Evolutionary conservation across 2,888 invertebrate species (phyloP), one percentile per base, ranked within the genome.

Genomic region (Andrena trimmerana): DNA sequence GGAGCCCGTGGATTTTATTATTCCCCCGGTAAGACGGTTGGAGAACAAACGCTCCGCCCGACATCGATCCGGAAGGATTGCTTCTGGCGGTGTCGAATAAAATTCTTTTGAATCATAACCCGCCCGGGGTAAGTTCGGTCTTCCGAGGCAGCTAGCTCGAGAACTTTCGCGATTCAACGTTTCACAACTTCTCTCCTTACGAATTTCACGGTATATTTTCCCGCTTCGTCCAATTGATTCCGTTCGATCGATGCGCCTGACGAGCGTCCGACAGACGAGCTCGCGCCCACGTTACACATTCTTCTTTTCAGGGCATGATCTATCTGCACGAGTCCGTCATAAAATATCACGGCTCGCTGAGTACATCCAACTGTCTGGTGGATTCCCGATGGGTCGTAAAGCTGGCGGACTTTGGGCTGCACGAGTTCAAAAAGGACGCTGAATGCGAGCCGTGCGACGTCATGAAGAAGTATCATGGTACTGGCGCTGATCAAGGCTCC

Each of bases 301-400:
- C 93, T 36, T 70, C 16, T 93, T 42, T 70, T n/a, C 93, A 98
- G 98, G 98, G 98, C 27, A 97, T 98, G 96, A 97, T 97, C 90
- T 98, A 97, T 94, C 96, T 98, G 83, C 98, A 98, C 95, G 98
- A 98, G 90, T 98, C 98, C 1, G 97, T 97, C 54, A 95, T 98
- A 59, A 96, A 97, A 87, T 97, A 96, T 92, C 99, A 99, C 94
- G 99, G 99, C 0, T 97, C 97, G 71, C 95, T 99, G 77, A 97
- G 97, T 90, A 97, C 98, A 0, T 97, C 98, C 59, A 99, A 99
- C 94, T 99, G 99, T 94, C 95, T 99, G 78, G 98, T 99, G 78
- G 99, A 99, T 94, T 98, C 98, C 33, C 96, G 99, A 42, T 99
- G 98, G 98, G 98, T 99, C 79, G 97, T 99, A 67, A 98, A 99